Base-by-base conservation (phyloP, 2,797 vertebrate species). In the Tenualosa thibaudeaui region DNA sequence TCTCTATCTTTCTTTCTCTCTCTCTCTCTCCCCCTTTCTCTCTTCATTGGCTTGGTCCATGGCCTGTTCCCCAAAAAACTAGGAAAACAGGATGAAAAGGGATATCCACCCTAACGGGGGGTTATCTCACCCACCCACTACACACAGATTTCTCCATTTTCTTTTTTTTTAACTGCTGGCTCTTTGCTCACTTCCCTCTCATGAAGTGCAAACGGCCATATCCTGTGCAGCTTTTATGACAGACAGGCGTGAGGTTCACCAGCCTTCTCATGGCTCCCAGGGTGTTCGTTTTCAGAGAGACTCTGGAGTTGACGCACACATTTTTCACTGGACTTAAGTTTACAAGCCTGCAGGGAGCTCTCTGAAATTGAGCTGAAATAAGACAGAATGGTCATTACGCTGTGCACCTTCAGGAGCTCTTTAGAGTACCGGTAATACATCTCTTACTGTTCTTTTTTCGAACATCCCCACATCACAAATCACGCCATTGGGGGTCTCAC, bases 1-100 rank as follows among this genome's bases (percentile, higher is more conserved):
- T 37, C 26, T 49, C 26, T 65, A 9, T 31, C 62, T 43, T 13
- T 19, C 37, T 40, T 3, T 75, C 37, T 40, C 3, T 71, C 24
- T 31, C 4, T 71, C 26, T 37, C 9, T 17, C 31, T 31, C 10
- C 26, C 24, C 26, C 68, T 75, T 5, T 43, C 15, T 17, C 56
- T 78, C 46, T 75, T 12, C 83, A 89, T 87, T 82, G 81, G 81
- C 65, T 43, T 40, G 81, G 82, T 82, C 51, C 84, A 82, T 60
- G 26, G 24, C 22, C 46, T 54, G 81, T 87, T 89, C 81, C 51
- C 88, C 89, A 84, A 81, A 89, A 88, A 85, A 78, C 37, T 88
- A 85, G 86, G 54, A 85, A 87, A 86, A 90, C 86, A 87, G 87
- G 81, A 89, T 85, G 85, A 86, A 86, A 83, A 82, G 83, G 68